Conservation (phyloP, 2,113 vertebrate genomes). For the Chionis minor region DNA sequence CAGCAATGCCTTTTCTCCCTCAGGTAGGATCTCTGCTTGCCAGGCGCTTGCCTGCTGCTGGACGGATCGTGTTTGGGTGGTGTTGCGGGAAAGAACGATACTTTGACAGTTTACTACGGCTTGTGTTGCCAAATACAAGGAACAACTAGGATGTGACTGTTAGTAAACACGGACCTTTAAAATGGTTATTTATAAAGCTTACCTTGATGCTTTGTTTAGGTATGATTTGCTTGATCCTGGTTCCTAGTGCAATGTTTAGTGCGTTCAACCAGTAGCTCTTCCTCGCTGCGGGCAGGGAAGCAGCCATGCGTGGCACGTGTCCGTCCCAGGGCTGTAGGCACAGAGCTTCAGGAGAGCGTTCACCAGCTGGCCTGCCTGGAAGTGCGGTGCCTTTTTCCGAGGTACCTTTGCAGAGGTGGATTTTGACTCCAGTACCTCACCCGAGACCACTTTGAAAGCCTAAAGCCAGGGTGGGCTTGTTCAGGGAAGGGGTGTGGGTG, state of each 20-base stretch:
- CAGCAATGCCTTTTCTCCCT: not conserved
- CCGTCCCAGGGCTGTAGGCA: rapidly evolving
- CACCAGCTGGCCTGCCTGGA: not conserved
- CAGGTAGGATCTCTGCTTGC: not conserved
- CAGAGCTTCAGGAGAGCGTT: not conserved
- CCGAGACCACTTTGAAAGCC: not conserved
- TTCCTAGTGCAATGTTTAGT: rapidly evolving
- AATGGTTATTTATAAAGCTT: not conserved
- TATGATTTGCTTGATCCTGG: rapidly evolving
- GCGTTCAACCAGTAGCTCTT: rapidly evolving
- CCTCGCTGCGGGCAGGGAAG: rapidly evolving
- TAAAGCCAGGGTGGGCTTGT: not conserved
- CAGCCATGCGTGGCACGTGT: rapidly evolving
- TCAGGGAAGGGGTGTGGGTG: not conserved
- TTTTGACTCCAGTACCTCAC: not conserved
- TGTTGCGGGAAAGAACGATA: not conserved
- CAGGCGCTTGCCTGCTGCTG: not conserved
- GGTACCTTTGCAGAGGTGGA: not conserved
- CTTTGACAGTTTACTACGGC: not conserved
- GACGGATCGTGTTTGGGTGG: rapidly evolving
- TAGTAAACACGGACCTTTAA: not conserved
- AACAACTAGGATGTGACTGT: not conserved
- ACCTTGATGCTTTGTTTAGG: not conserved
- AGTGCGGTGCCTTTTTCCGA: not conserved
- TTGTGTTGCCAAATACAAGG: not conserved